Conservation (phyloP, 92 coral and sea anemone species). For the Zoanthus gigantus region DNA sequence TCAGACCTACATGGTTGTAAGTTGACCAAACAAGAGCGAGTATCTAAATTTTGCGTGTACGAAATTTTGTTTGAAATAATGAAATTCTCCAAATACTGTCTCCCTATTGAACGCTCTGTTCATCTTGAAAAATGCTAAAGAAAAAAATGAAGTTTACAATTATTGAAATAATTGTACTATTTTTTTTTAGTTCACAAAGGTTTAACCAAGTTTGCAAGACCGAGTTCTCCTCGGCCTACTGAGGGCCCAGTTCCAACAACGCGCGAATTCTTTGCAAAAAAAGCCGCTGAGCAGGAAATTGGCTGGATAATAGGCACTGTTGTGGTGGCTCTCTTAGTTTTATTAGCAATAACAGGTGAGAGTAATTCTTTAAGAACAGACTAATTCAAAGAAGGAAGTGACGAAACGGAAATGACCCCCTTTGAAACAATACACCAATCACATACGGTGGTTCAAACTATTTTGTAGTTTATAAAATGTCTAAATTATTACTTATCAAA, state of each 20-base stretch:
- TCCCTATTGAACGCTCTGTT: neutral
- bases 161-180: neutral
- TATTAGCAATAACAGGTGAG: slow-evolving; percentile 3
- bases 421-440: neutral
- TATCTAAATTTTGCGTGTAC: no score
- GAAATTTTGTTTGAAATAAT: no score
- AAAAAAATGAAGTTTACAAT: neutral
- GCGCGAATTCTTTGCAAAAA: neutral
- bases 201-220: neutral
- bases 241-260: slow-evolving; percentile 17
- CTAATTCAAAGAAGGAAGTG: no score
- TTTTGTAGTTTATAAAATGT: no score
- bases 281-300: slow-evolving; percentile 24
- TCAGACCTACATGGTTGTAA: no score
- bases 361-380: neutral
- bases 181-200: neutral
- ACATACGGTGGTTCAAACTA: neutral
- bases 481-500: no score
- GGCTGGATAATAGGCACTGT: slow-evolving; percentile 21
- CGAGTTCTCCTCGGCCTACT: slow-evolving; percentile 24
- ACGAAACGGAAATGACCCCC: neutral
- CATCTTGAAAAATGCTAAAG: neutral
- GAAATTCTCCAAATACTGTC: no score
- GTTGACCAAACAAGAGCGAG: no score
- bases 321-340: slow-evolving; percentile 1